Conservation (phyloP, 2,888 invertebrate genomes). For the Pseudanteris insignis region DNA sequence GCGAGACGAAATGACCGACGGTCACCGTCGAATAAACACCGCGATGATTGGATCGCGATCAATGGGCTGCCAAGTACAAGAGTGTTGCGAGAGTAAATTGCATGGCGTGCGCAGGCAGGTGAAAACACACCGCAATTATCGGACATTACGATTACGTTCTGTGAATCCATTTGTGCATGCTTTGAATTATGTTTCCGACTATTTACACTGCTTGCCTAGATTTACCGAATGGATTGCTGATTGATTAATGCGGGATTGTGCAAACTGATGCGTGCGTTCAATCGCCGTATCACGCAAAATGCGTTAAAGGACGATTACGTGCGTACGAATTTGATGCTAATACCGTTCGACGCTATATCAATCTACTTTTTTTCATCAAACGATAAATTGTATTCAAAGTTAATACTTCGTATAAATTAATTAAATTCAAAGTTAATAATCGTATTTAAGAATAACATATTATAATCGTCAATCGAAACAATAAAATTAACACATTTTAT, state of each 20-base stretch:
- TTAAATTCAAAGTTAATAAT: no score
- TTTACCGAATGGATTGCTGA: not conserved
- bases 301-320: no score
- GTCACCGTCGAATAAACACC: constrained; percentile 20
- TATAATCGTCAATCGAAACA: no score
- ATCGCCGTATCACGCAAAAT: no score
- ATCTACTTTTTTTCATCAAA: no score
- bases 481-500: no score
- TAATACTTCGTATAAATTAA: no score
- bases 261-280: no score
- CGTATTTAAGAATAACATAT: no score
- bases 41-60: constrained; percentile 28
- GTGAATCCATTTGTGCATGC: constrained; percentile 26
- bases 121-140: constrained; percentile 25
- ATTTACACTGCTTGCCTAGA: not conserved
- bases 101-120: constrained; percentile 14
- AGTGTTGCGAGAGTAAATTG: constrained; percentile 20
- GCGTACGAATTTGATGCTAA: no score
- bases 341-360: no score
- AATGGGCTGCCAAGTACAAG: constrained; percentile 27
- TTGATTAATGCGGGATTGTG: constrained; percentile 5
- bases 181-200: constrained; percentile 29
- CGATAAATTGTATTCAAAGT: no score
- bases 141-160: constrained; percentile 27
- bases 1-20: constrained; percentile 19